Evolutionary conservation across 2,113 vertebrate species (phyloP).

Genomic region (Canis aureus): DNA sequence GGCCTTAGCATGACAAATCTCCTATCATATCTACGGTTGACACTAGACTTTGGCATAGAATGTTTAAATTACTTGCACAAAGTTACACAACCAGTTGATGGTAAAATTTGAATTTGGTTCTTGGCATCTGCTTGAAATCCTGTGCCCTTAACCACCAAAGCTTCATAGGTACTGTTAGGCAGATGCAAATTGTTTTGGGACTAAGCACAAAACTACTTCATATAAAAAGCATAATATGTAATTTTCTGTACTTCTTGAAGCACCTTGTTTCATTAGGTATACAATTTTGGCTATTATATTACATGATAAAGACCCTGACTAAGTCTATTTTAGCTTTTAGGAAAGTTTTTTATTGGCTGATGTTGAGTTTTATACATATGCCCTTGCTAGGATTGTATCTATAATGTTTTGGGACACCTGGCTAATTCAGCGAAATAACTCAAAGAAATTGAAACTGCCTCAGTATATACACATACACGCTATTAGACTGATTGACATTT

Average conservation of each 20-base stretch:
- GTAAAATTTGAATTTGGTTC: slow-evolving; percentile 13
- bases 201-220: neutral
- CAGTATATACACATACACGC: neutral
- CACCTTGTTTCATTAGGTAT: slow-evolving; percentile 24
- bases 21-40: neutral
- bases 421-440: slow-evolving; percentile 45
- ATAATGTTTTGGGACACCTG: slow-evolving; percentile 40
- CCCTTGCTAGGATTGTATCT: slow-evolving; percentile 1
- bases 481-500: neutral
- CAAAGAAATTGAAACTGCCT: slow-evolving; percentile 21
- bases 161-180: neutral
- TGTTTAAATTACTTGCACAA: neutral
- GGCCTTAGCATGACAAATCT: neutral
- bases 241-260: slow-evolving; percentile 19
- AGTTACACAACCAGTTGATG: neutral
- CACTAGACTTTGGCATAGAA: neutral
- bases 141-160: neutral
- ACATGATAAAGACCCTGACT: neutral
- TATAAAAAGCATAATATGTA: neutral
- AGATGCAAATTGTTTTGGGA: slow-evolving; percentile 35
- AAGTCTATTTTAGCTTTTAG: slow-evolving; percentile 2
- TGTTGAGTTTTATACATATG: neutral
- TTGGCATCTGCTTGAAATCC: neutral
- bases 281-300: neutral
- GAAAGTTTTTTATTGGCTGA: neutral